Base-by-base conservation (phyloP, 92 coral and sea anemone genomes). In the Epizoanthus stellaris region DNA sequence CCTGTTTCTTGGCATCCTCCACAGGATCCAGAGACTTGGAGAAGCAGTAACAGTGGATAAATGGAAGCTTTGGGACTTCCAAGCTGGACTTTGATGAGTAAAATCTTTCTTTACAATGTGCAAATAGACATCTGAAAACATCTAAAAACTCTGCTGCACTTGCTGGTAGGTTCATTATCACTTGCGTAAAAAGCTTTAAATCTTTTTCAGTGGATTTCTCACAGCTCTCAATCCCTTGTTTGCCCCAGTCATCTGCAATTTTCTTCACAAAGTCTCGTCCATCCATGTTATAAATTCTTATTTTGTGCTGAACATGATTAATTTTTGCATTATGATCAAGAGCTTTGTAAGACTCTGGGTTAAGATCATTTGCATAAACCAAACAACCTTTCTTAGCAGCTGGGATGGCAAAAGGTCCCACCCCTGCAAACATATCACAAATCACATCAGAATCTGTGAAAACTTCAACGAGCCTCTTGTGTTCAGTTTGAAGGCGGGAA, bases 371-470 rank as follows among this genome's bases (percentile, higher is more conserved):
- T 8, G 94, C 99, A 88, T 95, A 93, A 19, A 96, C 94, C 14
- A 89, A 60, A 77, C 99, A 96, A n/a, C 99, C 99, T 75, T 93
- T 91, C 82, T 91, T 95, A 39, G 95, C 99, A 34, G 99, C 98
- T 38, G 99, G 99, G 34, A 96, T 90, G 0, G 98, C 99, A 96
- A 96, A 96, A 8, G 99, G 99, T 6, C 99, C 99, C 21, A 96
- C 99, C 8, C 99, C 99, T 5, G 99, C 95, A 92, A 96, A 96
- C 97, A 96, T 92, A 58, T 96, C 99, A 40, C 98, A 92, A 19
- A 96, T 83, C 15, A 96, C 88, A 71, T 96, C 99, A 43, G 67
- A 84, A 69, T 82, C 58, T 15, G 75, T 62, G 60, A 96, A 96
- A 39, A 64, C 63, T 34, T 88, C 93, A 9, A 93, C 93, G 74